Evolutionary conservation across 2,888 invertebrate genomes (phyloP).

Genomic region (Stramonita haemastoma): DNA sequence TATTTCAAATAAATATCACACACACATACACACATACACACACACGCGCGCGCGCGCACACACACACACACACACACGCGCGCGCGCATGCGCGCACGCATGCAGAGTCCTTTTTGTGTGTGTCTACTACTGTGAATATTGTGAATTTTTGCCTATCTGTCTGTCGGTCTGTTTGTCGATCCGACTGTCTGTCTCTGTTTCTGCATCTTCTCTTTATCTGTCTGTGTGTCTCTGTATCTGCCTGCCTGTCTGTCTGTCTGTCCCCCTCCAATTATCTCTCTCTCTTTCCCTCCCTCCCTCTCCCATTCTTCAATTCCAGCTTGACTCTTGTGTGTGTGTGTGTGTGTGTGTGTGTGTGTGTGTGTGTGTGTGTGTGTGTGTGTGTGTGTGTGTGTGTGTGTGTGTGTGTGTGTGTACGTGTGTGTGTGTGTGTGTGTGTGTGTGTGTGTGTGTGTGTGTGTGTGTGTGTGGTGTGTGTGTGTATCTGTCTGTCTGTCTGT

Average conservation of each 20-base stretch:
- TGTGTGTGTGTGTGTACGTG: neutral
- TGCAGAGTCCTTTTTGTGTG: neutral
- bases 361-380: conserved; percentile 5
- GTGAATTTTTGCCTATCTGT: neutral
- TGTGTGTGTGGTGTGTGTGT: neutral
- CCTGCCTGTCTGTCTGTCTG: neutral
- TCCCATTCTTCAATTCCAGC: neutral
- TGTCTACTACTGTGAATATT: conserved; percentile 28
- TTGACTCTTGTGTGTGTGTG: neutral
- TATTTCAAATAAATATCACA: too few relatives aligned
- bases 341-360: neutral
- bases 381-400: neutral
- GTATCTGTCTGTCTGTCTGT: too few relatives aligned
- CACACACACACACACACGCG: too few relatives aligned
- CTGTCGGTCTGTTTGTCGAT: neutral
- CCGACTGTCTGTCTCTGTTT: neutral
- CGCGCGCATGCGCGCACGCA: too few relatives aligned
- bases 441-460: neutral
- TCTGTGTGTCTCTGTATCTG: neutral
- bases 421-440: neutral
- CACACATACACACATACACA: too few relatives aligned
- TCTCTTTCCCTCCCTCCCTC: neutral
- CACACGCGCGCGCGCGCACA: too few relatives aligned
- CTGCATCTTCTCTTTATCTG: neutral
- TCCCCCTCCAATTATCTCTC: too few relatives aligned